Evolutionary conservation across 1,140 invertebrate species (phyloP).

Genomic region (Aricia agestis): DNA sequence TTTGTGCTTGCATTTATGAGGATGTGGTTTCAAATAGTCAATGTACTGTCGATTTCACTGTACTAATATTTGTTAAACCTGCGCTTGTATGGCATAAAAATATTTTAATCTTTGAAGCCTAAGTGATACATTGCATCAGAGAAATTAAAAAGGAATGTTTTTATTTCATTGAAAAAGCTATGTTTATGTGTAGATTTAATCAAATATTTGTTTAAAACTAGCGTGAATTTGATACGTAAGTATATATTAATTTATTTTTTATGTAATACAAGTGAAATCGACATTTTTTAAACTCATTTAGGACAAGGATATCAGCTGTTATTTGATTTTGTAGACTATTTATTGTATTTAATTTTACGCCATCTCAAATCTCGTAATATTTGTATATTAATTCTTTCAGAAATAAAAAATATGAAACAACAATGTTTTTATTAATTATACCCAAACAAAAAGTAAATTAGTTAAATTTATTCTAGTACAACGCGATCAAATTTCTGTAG

Average conservation of each 20-base stretch:
- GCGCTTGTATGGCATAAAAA: too few relatives aligned
- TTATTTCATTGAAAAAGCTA: too few relatives aligned
- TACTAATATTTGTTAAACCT: not conserved
- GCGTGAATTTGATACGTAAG: too few relatives aligned
- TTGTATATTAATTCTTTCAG: constrained; percentile 1
- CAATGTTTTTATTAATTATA: not conserved
- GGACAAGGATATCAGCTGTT: not conserved
- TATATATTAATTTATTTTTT: not conserved
- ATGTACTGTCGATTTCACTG: constrained; percentile 17
- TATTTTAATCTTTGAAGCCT: too few relatives aligned
- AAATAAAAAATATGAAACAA: not conserved
- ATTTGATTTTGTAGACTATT: constrained; percentile 11
- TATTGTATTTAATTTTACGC: not conserved
- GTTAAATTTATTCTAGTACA: too few relatives aligned
- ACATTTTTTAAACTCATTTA: constrained; percentile 7
- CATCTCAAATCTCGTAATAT: constrained; percentile 9
- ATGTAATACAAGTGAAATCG: not conserved
- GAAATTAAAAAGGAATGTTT: too few relatives aligned
- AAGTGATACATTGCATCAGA: too few relatives aligned
- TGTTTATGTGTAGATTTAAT: too few relatives aligned
- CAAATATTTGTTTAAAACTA: too few relatives aligned
- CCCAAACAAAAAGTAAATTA: too few relatives aligned
- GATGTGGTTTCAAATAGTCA: constrained; percentile 49
- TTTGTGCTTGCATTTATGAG: constrained; percentile 59
- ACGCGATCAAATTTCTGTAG: too few relatives aligned